Evolutionary conservation across 2,888 invertebrate genomes (phyloP), one percentile per base, ranked within the genome.

Genomic region (Petrolisthes cinctipes): DNA sequence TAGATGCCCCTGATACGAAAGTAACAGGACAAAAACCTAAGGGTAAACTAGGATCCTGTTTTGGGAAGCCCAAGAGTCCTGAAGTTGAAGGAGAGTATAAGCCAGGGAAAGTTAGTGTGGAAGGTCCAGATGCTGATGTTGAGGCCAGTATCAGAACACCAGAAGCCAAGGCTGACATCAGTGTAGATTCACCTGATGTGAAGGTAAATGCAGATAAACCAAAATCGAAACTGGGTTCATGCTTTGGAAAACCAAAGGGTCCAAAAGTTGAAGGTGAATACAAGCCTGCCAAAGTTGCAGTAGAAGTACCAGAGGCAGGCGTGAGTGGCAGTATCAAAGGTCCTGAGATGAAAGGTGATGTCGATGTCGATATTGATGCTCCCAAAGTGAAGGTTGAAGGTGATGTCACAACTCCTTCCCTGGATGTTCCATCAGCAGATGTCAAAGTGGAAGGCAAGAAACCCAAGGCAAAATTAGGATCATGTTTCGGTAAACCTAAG

Each of bases 181-280:
- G 20, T 37, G 75, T 71, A 20, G 75, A 86, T 4, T 5, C 51
- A 11, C 86, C 86, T n/a, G 78, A 73, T 80, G 78, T 78, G 75
- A 75, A 81, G 53, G 51, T 87, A 6, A 83, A 87, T 68, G 61
- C 20, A 37, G 83, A 61, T 23, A 87, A 87, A 73, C 80, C 83
- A 0, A 87, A 83, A 61, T 2, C 83, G 23, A 83, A 87, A 54
- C 51, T 87, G 11, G 83, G 83, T 23, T 87, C 84, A 7, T 87
- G 87, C 61, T 83, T 87, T 53, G 87, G 87, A 17, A 87, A 87
- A 37, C 83, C 83, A 11, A 87, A 87, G 66, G 23, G 17, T 11
- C 81, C 87, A 57, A 57, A 83, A 53, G 11, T 79, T 73, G 84
- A 87, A 53, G 83, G 80, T 51, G 84, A 81, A 84, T 87, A 84